phyloP scores from a whole-genome alignment of 1,140 invertebrate species.

The Lysiphlebus fabarum region DNA sequence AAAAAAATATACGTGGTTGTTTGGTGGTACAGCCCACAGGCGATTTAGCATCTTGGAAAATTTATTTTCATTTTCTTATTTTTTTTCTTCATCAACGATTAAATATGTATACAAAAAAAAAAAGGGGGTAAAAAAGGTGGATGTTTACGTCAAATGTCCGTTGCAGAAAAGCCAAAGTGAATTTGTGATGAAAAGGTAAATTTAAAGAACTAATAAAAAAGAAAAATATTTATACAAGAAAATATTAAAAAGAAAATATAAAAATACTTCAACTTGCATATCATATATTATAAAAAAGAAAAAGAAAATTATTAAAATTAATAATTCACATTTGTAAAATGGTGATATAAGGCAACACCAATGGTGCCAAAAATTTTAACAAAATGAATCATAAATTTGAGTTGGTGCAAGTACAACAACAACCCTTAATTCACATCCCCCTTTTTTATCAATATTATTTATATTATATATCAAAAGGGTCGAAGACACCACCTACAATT shows the following conservation, averaged over 20 bases:
- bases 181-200: background rate
- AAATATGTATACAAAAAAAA: constrained; percentile 42
- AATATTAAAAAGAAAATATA: background rate
- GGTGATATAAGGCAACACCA: constrained; percentile 47
- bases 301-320: constrained; percentile 53
- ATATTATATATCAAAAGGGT: background rate
- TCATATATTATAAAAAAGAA: constrained; percentile 1
- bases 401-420: constrained; percentile 34
- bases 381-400: constrained; percentile 55
- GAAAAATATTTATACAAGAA: background rate
- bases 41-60: constrained; percentile 7
- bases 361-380: constrained; percentile 45
- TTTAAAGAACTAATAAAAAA: constrained; percentile 16
- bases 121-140: background rate
- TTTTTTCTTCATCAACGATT: constrained; percentile 29
- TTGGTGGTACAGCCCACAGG: constrained; percentile 12
- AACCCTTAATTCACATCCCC: constrained; percentile 40
- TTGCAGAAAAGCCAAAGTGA: constrained; percentile 25
- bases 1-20: constrained; percentile 16
- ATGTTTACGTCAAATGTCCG: constrained; percentile 39
- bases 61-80: constrained; percentile 6
- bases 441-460: constrained; percentile 5
- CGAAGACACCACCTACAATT: background rate
- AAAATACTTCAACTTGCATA: background rate
- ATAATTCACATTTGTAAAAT: constrained; percentile 54